Percentiles rank a stretch among this genome's conserved stretches.
Conservation (phyloP, 1,140 invertebrate species). For the Nasonia longicornis region DNA sequence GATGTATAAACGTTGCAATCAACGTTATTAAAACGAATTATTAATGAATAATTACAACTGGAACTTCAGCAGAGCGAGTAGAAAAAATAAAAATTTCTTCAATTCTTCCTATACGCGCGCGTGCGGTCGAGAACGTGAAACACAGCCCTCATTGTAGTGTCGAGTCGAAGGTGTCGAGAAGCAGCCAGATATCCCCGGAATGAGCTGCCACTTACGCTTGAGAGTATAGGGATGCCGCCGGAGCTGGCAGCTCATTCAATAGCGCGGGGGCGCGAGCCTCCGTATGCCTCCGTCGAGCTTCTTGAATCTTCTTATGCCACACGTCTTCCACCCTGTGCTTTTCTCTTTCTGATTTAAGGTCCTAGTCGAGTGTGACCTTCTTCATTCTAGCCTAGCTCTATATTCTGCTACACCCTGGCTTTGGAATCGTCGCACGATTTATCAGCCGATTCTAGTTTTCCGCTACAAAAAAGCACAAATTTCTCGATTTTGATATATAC, state of each 20-base stretch:
- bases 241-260: constrained; percentile 49
- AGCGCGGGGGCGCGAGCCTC: background rate
- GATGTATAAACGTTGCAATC: background rate
- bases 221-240: constrained; percentile 41
- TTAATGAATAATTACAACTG: no score
- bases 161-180: constrained; percentile 32
- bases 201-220: constrained; percentile 63
- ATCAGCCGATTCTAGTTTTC: no score
- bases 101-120: background rate
- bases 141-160: background rate
- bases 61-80: no score
- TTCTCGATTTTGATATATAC: no score
- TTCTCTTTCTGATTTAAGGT: background rate
- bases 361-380: background rate
- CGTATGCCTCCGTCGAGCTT: background rate
- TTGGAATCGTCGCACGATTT: no score
- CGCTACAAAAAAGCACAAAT: no score
- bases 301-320: background rate
- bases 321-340: background rate
- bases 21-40: background rate
- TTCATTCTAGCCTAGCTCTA: background rate
- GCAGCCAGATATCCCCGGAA: constrained; percentile 52
- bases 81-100: no score
- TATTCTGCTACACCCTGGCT: background rate
- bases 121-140: background rate